phyloP scores from a whole-genome alignment of 2,113 vertebrate genomes.

The Leucoraja erinaceus region DNA sequence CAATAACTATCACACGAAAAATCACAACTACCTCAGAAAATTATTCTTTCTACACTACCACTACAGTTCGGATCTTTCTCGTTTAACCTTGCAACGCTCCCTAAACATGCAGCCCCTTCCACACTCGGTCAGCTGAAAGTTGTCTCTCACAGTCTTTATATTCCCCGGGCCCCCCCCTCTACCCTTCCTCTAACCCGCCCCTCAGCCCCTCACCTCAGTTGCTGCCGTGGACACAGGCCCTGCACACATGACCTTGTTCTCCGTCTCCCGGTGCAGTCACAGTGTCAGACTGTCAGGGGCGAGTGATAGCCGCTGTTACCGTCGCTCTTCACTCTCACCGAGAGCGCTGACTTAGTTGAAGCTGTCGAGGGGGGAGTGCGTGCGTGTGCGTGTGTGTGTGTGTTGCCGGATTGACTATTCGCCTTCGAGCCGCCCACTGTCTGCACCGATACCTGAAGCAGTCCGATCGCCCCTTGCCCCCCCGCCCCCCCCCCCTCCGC shows the following conservation, averaged over 20 bases:
- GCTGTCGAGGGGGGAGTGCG: neutral
- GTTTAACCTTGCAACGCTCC: neutral
- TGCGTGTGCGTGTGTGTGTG: too few relatives aligned
- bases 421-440: too few relatives aligned
- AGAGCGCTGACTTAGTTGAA: neutral
- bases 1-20: neutral
- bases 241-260: neutral
- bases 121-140: neutral
- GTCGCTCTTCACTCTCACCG: neutral
- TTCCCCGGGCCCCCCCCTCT: neutral
- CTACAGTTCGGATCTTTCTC: neutral
- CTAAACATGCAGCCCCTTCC: neutral
- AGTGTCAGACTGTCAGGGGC: neutral
- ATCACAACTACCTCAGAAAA: neutral
- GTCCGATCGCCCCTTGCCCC: neutral
- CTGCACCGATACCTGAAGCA: neutral
- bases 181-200: neutral
- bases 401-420: neutral
- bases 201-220: neutral
- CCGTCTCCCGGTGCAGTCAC: neutral
- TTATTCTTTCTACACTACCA: neutral
- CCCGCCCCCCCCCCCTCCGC: too few relatives aligned
- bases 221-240: constrained; percentile 1
- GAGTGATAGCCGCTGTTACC: neutral
- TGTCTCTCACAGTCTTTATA: neutral